These are phyloP conservation scores for Pseudolaguvia tuberculata DNA, from an alignment of 2,113 vertebrate genomes.

Conservation along the genomic window DNA sequence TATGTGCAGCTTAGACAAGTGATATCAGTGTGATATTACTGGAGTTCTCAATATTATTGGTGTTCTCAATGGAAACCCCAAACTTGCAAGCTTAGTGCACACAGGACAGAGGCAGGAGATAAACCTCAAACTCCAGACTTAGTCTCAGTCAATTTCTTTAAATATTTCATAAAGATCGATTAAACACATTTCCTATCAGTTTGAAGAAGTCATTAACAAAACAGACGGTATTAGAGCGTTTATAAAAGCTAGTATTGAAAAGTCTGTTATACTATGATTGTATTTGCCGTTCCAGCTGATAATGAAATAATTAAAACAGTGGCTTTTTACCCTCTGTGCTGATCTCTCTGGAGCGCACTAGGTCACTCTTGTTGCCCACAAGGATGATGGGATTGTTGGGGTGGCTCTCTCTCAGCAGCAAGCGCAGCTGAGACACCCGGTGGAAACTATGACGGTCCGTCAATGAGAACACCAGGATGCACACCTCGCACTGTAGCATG, in stretches of 20 bases:
- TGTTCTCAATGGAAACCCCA: too few species aligned
- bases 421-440: conserved; percentile 71
- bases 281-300: not conserved
- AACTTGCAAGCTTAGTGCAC: too few species aligned
- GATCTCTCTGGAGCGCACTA: conserved; percentile 73
- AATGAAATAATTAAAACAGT: not conserved
- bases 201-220: not conserved
- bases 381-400: conserved; percentile 72
- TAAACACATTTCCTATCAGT: too few species aligned
- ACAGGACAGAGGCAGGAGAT: too few species aligned
- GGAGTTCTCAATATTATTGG: too few species aligned
- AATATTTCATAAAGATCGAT: too few species aligned
- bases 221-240: not conserved
- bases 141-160: too few species aligned
- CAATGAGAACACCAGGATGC: conserved; percentile 74
- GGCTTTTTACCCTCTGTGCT: conserved; percentile 64
- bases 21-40: too few species aligned
- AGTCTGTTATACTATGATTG: too few species aligned
- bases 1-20: too few species aligned
- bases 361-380: conserved; percentile 77
- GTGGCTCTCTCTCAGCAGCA: conserved; percentile 70
- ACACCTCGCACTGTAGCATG: conserved; percentile 70
- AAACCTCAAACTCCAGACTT: too few species aligned
- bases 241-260: not conserved
- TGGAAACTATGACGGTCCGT: conserved; percentile 74